Percentiles rank a stretch among this genome's conserved stretches.
Conservation (phyloP, 2,113 vertebrate species). For the Xiphias gladius region DNA sequence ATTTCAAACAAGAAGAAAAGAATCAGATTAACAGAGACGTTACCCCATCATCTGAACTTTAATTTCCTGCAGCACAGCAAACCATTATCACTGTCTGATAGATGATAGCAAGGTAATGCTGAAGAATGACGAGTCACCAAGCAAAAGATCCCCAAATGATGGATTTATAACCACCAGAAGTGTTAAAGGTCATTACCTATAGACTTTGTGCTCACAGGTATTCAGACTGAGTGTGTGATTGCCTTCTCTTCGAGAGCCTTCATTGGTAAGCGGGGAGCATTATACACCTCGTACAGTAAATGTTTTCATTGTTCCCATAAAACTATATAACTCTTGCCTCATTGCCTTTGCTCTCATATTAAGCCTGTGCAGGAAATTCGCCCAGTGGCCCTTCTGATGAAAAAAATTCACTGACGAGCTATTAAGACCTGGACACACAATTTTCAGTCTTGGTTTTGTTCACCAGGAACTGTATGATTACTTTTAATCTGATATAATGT, state of each 20-base stretch:
- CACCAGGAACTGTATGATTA: not conserved
- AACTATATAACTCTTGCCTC: slow-evolving; percentile 11
- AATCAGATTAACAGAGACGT: not conserved
- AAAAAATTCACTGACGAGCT: slow-evolving; percentile 8
- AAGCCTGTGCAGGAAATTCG: slow-evolving; percentile 17
- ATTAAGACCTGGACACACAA: not conserved
- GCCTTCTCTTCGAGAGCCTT: not conserved
- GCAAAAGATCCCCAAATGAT: slow-evolving; percentile 5
- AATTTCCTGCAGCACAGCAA: slow-evolving; percentile 17
- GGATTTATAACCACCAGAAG: slow-evolving; percentile 30
- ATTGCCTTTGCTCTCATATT: slow-evolving; percentile 17
- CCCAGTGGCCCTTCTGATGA: not conserved
- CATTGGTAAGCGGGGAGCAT: slow-evolving; percentile 22
- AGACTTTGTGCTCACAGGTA: slow-evolving; percentile 1
- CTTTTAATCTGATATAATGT: not conserved
- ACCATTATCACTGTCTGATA: slow-evolving; percentile 17
- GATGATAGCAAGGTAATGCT: slow-evolving; percentile 3
- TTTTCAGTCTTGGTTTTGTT: not conserved
- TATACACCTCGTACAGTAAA: not conserved
- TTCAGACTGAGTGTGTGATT: not conserved
- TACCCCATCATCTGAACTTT: not conserved
- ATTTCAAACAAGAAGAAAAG: not conserved
- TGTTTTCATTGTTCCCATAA: slow-evolving; percentile 32
- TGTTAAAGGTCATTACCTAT: not conserved
- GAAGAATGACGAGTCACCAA: slow-evolving; percentile 19